Percentiles rank a stretch among this genome's conserved stretches.
Evolutionary conservation across 2,113 vertebrate species (phyloP).

Genomic region (Ammospiza nelsoni): DNA sequence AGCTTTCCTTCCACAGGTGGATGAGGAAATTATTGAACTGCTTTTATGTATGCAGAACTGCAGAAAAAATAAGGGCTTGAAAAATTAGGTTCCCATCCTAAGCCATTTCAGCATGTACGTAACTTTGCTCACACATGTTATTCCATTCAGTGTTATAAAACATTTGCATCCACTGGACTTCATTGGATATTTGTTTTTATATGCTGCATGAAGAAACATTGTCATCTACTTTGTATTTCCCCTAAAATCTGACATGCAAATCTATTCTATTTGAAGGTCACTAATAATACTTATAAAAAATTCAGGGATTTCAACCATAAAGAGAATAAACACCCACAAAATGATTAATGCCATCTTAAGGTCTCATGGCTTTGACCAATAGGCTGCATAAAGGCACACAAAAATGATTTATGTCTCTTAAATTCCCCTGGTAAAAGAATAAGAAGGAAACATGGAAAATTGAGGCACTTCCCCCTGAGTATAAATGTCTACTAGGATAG

Average conservation of each 20-base stretch:
- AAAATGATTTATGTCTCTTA: constrained; percentile 13
- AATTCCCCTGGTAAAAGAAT: neutral
- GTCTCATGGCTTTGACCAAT: neutral
- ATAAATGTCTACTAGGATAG: neutral
- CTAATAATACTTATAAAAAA: neutral
- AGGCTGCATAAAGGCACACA: neutral
- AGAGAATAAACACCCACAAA: neutral
- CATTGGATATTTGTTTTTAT: neutral
- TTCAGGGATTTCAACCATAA: neutral
- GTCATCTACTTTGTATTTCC: neutral
- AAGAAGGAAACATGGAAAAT: neutral
- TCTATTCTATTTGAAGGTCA: neutral
- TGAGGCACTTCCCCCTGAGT: neutral
- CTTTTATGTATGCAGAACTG: neutral
- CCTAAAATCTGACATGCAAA: neutral
- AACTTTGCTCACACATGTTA: neutral
- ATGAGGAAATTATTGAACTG: neutral
- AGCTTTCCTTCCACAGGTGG: neutral
- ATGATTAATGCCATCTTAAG: neutral
- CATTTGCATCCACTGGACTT: neutral
- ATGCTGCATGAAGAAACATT: neutral
- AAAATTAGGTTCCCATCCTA: neutral
- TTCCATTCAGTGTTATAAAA: neutral
- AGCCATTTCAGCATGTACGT: neutral
- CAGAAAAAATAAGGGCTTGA: neutral